Base-by-base conservation (phyloP, 92 coral and sea anemone genomes). In the Umimayanthus kanabou region DNA sequence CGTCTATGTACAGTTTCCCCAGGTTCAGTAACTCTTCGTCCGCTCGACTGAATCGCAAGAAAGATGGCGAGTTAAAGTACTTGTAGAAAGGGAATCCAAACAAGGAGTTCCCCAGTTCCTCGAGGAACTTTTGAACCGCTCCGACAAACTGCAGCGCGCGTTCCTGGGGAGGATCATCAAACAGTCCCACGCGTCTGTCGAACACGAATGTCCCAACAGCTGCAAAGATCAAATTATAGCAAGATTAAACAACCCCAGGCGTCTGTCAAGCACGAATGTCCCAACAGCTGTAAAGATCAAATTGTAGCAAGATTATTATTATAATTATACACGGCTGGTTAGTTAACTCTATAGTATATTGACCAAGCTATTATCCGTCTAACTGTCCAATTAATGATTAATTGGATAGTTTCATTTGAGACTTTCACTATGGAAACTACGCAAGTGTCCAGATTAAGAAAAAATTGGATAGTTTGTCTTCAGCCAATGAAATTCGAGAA, bases 191-290 rank as follows among this genome's bases (percentile, higher is more conserved):
- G 16, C 92, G 77, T 25, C 9, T 13, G 66, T 89, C 92, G 69
- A 89, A 89, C 66, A 88, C 92, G 70, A 85, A 85, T 2, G 92
- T 79, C 10, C 92, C 92, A 2, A 90, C 87, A 58, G 89, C 92
- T 90, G 11, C 39, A 85, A 85, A 16, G 5, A 30, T 50, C 39
- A 81, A 10, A 28, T 9, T 29, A 33, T 30, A 75, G 58, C 43
- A 28, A 33, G n/a, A 0, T 89, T 74, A 71, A 64, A 89, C 37
- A 89, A 49, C 23, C 92, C 92, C 28, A 89, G 85, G 15, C 92
- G 77, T 25, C 9, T 13, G 66, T 89, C 92, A 53, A 89, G 85
- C 66, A 88, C 92, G 70, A 85, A 85, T 2, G 92, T 79, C 9
- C 92, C 92, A 2, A 90, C 86, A 57, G 89, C 92, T 90, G 10